Evolutionary conservation across 2,113 vertebrate genomes (phyloP), one percentile per base, ranked within the genome.

Genomic region (Ceyx cyanopectus): DNA sequence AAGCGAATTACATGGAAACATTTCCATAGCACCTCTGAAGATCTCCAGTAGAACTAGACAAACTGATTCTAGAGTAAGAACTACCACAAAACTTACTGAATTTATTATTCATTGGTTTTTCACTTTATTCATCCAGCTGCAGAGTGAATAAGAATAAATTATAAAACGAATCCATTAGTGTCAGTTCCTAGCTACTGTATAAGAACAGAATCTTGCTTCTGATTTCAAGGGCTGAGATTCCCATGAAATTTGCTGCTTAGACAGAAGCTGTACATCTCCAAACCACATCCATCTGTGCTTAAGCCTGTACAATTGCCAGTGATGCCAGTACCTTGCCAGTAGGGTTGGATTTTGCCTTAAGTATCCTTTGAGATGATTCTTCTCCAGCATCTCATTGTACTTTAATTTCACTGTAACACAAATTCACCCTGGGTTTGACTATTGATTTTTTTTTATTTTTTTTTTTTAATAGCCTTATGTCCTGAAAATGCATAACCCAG

Each of bases 81-180:
- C 63, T 72, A 80, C 19, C 60, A 67, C 27, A 67, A 46, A 82
- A 46, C 85, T 93, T 46, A 81, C n/a, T 77, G 67, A 72, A 60
- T 66, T 12, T 57, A 57, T 77, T 75, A 63, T 68, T 89, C 8
- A 54, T 60, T 76, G 53, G 46, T 70, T 85, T 68, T 68, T 95
- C 43, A 70, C 51, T 82, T 86, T 40, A 82, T 90, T 91, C 51
- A 51, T 56, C 56, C 48, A 92, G 34, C 56, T 90, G 62, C 61
- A 69, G 30, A 67, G 27, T 60, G 58, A 87, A 88, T 77, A 87
- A 93, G 84, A 95, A 37, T 34, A 63, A 73, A 66, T 70, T 72
- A 58, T 77, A 82, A 94, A 85, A 83, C 69, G n/a, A 75, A 61
- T 74, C 74, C 70, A 22, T 69, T 79, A 53, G 45, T 72, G 66